Evolutionary conservation across 2,888 invertebrate species (phyloP), one percentile per base, ranked within the genome.

Genomic region (Macrosiphum euphorbiae): DNA sequence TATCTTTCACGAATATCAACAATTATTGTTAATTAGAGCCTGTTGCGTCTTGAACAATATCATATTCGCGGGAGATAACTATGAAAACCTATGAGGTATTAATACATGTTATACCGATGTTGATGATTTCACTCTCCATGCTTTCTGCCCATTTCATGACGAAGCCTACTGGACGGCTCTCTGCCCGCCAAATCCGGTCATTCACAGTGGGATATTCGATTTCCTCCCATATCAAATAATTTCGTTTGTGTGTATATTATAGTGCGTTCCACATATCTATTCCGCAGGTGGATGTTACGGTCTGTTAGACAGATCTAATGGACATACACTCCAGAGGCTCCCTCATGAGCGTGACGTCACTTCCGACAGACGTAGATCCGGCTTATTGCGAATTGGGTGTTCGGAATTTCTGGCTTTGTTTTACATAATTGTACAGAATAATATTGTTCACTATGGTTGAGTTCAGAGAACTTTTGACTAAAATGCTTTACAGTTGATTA

Each of bases 201-300:
- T 84, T 52, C 84, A 52, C 78, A 41, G 85, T 85, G 24, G 85
- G 52, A 91, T 58, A 91, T 91, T 41, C 78, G 35, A 78, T 78
- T 90, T 78, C 90, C 90, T 78, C 35, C 41, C 90, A 85, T 84
- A 85, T 91, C 20, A 91, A 85, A 91, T 55, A 84, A 91, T 52
- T 91, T 44, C n/a, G 35, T 91, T 44, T 61, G 16, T 85, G 52
- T 84, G 44, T 50, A 78, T n/a, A 35, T 55, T n/a, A 35, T 55
- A n/a, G 91, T 58, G 78, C 52, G 88, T 92, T 92, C 67, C 20
- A 67, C 92, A 92, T 88, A 89, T 88, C 84, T 78, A 88, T 88
- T 88, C 92, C n/a, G 88, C 92, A 92, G 92, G 92, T 92, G 92
- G 88, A 92, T 78, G 92, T 92, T 78, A 92, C 88, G 92, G 88